These are phyloP conservation scores for Euzophera pinguis DNA, from an alignment of 2,888 invertebrate genomes.

Conservation along the genomic window DNA sequence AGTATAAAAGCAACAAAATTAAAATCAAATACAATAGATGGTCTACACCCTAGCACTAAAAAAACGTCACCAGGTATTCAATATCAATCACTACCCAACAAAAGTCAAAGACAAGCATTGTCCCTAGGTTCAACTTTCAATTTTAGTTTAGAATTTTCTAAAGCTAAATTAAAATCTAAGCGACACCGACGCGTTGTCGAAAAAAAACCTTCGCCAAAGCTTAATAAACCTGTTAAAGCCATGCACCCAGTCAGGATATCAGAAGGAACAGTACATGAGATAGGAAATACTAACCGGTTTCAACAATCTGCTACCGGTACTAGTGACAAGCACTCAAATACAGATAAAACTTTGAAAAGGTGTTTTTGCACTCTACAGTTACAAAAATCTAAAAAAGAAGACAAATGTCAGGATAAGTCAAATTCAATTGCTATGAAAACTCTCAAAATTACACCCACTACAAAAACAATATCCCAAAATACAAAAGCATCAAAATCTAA, in stretches of 20 bases:
- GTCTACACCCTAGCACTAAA: not conserved
- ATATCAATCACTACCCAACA: conserved; percentile 1
- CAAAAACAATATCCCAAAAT: not conserved
- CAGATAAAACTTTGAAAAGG: conserved; percentile 12
- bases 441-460: not conserved
- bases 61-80: not conserved
- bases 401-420: not conserved
- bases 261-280: not conserved
- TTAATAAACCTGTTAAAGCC: not conserved
- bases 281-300: not conserved
- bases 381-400: not conserved
- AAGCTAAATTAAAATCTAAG: not conserved
- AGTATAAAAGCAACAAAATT: not conserved
- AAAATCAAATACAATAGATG: not conserved
- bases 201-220: not conserved
- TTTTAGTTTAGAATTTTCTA: conserved; percentile 16
- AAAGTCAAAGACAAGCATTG: conserved; percentile 23
- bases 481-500: not conserved
- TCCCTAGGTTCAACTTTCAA: conserved; percentile 31
- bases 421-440: not conserved
- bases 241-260: not conserved
- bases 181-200: not conserved
- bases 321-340: conserved; percentile 15
- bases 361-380: conserved; percentile 7
- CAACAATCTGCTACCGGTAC: not conserved